These are phyloP conservation scores for Parnassius glacialis DNA, from an alignment of 2,888 invertebrate genomes.

Conservation along the genomic window DNA sequence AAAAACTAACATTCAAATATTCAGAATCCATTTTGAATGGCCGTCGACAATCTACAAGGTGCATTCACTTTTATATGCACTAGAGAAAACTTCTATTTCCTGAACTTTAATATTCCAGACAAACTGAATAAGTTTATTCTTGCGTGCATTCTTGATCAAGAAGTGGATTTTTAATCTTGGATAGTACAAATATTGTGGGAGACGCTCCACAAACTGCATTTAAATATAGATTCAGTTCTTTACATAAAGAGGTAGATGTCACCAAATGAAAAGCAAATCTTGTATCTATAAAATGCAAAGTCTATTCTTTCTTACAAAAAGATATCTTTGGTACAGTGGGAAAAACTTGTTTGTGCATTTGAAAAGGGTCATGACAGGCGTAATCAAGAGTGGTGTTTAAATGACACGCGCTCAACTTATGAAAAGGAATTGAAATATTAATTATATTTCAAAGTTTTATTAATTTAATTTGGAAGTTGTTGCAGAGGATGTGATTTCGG, in stretches of 20 bases:
- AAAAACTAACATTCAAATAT: conserved; percentile 16
- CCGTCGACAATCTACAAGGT: conserved; percentile 6
- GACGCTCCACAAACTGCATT: conserved; percentile 32
- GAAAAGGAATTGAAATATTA: too few species aligned
- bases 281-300: conserved; percentile 41
- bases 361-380: conserved; percentile 40
- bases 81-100: conserved; percentile 20
- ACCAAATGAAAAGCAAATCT: conserved; percentile 38
- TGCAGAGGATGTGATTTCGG: too few species aligned
- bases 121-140: conserved; percentile 24
- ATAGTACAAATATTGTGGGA: conserved; percentile 16
- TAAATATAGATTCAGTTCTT: conserved; percentile 35
- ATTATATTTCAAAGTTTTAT: too few species aligned
- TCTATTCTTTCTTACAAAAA: conserved; percentile 57
- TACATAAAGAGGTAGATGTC: conserved; percentile 21
- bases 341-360: conserved; percentile 64
- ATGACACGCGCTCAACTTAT: background rate
- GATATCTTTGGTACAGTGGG: conserved; percentile 54
- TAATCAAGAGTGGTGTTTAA: conserved; percentile 37
- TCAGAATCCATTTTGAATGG: conserved; percentile 15
- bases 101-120: conserved; percentile 35
- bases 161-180: conserved; percentile 37
- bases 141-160: conserved; percentile 31
- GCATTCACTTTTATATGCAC: conserved; percentile 18
- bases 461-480: too few species aligned